A percentile compares a stretch with the other conserved stretches of the same genome.
These are phyloP conservation scores for Stenodera caucasica DNA, from an alignment of 2,888 invertebrate genomes.

Conservation along the genomic window DNA sequence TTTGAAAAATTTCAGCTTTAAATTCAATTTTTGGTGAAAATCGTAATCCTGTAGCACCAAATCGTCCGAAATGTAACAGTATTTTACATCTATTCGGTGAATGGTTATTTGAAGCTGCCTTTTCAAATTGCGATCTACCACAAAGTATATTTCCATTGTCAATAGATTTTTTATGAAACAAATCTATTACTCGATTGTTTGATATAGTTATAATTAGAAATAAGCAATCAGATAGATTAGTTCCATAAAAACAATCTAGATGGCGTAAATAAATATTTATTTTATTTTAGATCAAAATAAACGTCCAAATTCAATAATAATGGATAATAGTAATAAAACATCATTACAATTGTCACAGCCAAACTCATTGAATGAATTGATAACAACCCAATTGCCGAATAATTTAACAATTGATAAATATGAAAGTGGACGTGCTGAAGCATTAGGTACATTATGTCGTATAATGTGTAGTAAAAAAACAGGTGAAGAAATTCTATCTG, in stretches of 20 bases:
- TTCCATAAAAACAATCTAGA: too few species aligned
- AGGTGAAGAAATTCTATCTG: constrained; percentile 88
- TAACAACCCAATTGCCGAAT: constrained; percentile 66
- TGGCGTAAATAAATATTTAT: too few species aligned
- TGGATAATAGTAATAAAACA: constrained; percentile 60
- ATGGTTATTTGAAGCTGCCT: constrained; percentile 95
- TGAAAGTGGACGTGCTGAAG: constrained; percentile 89
- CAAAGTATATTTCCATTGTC: constrained; percentile 52
- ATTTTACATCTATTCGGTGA: constrained; percentile 94
- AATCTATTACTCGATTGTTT: too few species aligned
- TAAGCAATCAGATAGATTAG: too few species aligned
- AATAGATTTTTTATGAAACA: too few species aligned
- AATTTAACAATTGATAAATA: constrained; percentile 76
- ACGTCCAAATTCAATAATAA: constrained; percentile 67
- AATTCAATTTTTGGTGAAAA: constrained; percentile 57
- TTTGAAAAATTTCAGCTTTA: constrained; percentile 59
- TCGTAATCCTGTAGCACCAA: constrained; percentile 65
- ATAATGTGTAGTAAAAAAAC: constrained; percentile 96
- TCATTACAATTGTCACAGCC: constrained; percentile 63
- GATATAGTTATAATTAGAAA: too few species aligned
- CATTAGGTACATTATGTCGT: constrained; percentile 91
- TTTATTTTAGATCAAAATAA: constrained; percentile 57
- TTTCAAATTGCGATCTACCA: constrained; percentile 74
- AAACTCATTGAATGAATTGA: constrained; percentile 63
- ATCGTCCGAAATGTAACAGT: constrained; percentile 91